A percentile compares a stretch with the other conserved stretches of the same genome.
These are phyloP conservation scores for Scelioninae gen. 1 DNA, from an alignment of 2,888 invertebrate species.

Conservation along the genomic window DNA sequence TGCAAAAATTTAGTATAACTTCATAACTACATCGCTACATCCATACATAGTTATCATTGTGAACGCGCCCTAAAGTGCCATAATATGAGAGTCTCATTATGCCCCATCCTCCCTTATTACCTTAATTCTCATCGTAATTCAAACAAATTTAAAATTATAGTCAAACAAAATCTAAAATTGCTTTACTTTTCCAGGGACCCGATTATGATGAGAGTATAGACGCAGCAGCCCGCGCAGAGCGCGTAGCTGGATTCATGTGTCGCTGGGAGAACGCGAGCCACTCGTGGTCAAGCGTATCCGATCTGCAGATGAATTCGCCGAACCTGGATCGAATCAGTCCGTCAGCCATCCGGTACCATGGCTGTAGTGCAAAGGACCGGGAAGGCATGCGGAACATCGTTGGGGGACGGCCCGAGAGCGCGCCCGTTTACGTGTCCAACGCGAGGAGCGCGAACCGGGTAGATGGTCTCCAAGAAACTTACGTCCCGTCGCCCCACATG, in stretches of 20 bases:
- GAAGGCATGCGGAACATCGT: conserved; percentile 82
- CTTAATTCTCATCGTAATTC: too few species aligned
- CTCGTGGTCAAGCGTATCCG: conserved; percentile 80
- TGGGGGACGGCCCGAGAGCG: conserved; percentile 81
- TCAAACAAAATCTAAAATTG: too few species aligned
- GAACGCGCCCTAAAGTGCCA: too few species aligned
- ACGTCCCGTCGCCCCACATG: conserved; percentile 80
- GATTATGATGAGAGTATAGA: conserved; percentile 92
- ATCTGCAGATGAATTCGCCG: conserved; percentile 72
- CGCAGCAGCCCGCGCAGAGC: conserved; percentile 88
- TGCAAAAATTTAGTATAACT: too few species aligned
- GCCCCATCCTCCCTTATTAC: too few species aligned
- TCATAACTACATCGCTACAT: too few species aligned
- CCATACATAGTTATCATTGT: too few species aligned
- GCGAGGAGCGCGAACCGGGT: conserved; percentile 79
- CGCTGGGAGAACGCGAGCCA: conserved; percentile 91
- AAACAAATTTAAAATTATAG: too few species aligned
- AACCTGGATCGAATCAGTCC: conserved; percentile 31
- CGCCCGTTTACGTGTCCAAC: conserved; percentile 78
- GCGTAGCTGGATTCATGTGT: conserved; percentile 88
- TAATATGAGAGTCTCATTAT: too few species aligned
- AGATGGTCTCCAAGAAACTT: conserved; percentile 79
- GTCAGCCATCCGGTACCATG: conserved; percentile 51
- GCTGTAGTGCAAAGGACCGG: conserved; percentile 78
- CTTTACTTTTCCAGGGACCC: conserved; percentile 90